A percentile compares a stretch with the other conserved stretches of the same genome.
phyloP scores from a whole-genome alignment of 2,888 invertebrate genomes.

The Sturmia bella region DNA sequence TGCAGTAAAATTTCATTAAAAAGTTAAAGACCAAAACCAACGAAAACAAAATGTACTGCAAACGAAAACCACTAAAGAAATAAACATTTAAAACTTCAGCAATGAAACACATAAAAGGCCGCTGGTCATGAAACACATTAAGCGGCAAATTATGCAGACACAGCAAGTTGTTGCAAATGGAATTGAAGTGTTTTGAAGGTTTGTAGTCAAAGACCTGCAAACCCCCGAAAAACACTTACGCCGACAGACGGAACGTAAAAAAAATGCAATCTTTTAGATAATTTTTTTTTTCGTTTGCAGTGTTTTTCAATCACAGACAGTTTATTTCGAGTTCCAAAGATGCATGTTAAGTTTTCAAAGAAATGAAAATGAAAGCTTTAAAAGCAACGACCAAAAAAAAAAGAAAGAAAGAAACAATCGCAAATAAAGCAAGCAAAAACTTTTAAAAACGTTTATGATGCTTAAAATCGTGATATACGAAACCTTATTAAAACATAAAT shows the following conservation, averaged over 20 bases:
- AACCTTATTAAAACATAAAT: slow-evolving; percentile 68
- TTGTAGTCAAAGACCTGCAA: slow-evolving; percentile 19
- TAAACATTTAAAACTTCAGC: slow-evolving; percentile 27
- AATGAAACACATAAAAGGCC: slow-evolving; percentile 62
- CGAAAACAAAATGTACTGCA: slow-evolving; percentile 34
- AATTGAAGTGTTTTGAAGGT: slow-evolving; percentile 52
- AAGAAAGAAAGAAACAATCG: neutral
- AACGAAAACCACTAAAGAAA: slow-evolving; percentile 15
- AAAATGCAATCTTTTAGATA: slow-evolving; percentile 62
- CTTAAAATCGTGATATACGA: slow-evolving; percentile 63
- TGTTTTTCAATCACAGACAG: neutral
- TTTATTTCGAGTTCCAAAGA: slow-evolving; percentile 34
- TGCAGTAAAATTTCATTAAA: slow-evolving; percentile 50
- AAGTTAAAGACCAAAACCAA: slow-evolving; percentile 27
- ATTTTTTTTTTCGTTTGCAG: neutral
- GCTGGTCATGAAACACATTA: slow-evolving; percentile 70
- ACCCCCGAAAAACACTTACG: slow-evolving; percentile 27
- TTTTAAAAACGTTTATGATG: slow-evolving; percentile 46
- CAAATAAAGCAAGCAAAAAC: slow-evolving; percentile 8
- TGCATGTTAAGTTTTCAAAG: slow-evolving; percentile 55
- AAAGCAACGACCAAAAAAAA: slow-evolving; percentile 7
- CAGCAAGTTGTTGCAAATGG: slow-evolving; percentile 71
- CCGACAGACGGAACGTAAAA: slow-evolving; percentile 18
- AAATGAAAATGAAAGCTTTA: slow-evolving; percentile 69
- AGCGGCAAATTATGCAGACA: slow-evolving; percentile 70